A percentile compares a stretch with the other conserved stretches of the same genome.
Evolutionary conservation across 1,140 invertebrate species (phyloP).

Genomic region (Drosophila micromelanica): DNA sequence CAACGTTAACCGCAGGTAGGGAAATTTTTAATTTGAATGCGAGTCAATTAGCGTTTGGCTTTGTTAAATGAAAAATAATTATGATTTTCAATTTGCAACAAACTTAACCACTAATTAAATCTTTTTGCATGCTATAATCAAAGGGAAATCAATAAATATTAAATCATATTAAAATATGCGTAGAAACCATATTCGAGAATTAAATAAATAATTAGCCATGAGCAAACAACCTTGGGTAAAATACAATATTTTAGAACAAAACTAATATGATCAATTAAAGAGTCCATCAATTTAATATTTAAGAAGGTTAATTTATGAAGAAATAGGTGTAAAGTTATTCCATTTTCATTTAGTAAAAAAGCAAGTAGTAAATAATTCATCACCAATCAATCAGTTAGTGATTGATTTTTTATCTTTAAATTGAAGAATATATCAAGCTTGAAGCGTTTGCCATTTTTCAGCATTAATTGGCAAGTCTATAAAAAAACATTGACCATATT

Average conservation of each 20-base stretch:
- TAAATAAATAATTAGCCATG: too few relatives aligned
- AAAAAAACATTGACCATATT: neutral
- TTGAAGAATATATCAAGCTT: neutral
- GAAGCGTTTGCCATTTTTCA: slow-evolving; percentile 2
- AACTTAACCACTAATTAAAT: neutral
- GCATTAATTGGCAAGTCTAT: neutral
- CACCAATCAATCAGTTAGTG: too few relatives aligned
- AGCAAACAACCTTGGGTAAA: too few relatives aligned
- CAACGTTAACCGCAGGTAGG: slow-evolving; percentile 4
- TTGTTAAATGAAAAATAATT: neutral
- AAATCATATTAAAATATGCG: neutral
- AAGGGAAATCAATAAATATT: neutral
- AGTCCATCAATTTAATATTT: too few relatives aligned
- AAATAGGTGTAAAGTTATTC: too few relatives aligned
- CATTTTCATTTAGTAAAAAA: too few relatives aligned
- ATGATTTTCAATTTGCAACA: neutral
- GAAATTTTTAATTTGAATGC: slow-evolving; percentile 8
- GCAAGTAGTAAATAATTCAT: too few relatives aligned
- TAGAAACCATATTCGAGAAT: too few relatives aligned
- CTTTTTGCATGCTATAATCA: neutral
- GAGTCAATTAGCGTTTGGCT: slow-evolving; percentile 1
- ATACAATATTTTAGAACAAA: too few relatives aligned
- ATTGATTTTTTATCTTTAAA: too few relatives aligned
- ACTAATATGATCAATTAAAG: too few relatives aligned
- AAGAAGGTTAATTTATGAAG: too few relatives aligned